Base-by-base conservation (phyloP, 2,888 invertebrate species). In the Autographa gamma region DNA sequence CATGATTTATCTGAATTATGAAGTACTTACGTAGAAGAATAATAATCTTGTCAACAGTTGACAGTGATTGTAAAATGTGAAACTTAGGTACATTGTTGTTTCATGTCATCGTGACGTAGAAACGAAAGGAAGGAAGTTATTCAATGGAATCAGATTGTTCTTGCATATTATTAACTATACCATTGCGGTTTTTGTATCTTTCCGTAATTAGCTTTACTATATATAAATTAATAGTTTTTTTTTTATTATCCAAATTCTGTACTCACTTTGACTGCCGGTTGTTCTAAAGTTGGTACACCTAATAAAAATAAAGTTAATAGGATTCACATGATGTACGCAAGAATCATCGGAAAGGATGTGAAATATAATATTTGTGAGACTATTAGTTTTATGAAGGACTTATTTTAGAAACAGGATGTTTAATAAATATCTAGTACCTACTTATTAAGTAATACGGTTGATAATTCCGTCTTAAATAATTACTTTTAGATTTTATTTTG, bases 321-420 rank as follows among this genome's bases (percentile, higher is more conserved):
- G 7, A 48, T n/a, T 48, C n/a, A 48, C n/a, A 48, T 48, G 7
- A 16, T n/a, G 7, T 48, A 48, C 48, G n/a, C 48, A 48, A n/a
- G 48, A 48, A 48, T 48, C 48, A 48, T 48, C 48, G 48, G n/a
- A 48, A 48, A 48, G 48, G 48, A 48, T 48, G 48, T 14, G 48
- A 48, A 48, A 48, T 48, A 48, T 48, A 48, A 48, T 48, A 48
- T 48, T 48, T 48, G 48, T 48, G 48, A 48, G 48, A 48, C 48
- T n/a, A 48, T 0, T 48, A 6, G 48, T n/a, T 48, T 16, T n/a
- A 7, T n/a, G 48, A 48, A 48, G 48, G n/a, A n/a, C 48, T 48
- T 48, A n/a, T n/a, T 48, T 48, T n/a, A 48, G n/a, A 48, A n/a
- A n/a, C 48, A n/a, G n/a, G n/a, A 48, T n/a, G 48, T n/a, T 48